Base-by-base conservation (phyloP, 1,140 invertebrate species). In the Armadillidium nasatum region DNA sequence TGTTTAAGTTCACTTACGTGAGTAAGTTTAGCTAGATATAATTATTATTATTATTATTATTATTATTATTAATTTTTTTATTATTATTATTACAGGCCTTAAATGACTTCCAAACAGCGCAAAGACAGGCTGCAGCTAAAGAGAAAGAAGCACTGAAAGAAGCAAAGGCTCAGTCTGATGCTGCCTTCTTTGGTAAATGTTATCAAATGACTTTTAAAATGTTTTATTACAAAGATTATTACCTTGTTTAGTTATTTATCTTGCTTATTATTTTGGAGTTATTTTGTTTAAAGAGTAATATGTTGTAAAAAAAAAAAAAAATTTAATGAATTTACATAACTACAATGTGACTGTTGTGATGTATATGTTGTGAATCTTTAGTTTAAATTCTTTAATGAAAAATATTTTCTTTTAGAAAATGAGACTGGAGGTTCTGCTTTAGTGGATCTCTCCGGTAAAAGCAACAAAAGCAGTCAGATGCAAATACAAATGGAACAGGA, bases 401-500 rank as follows among this genome's bases (percentile, higher is more conserved):
- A 3, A 33, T 33, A 33, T 33, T 33, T 33, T 33, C 33, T 6
- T 33, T 33, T 33, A 33, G 33, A 13, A 60, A 19, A 60, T 60
- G 66, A 75, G 46, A 60, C 46, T 44, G 73, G 73, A 15, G 76
- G 78, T n/a, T 76, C 74, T 44, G 79, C 79, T 13, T 75, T 82
- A 7, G 46, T 82, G 19, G 81, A 82, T 50, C 71, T 80, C 44
- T 80, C 80, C 10, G 69, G 46, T 19, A 68, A 33, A 10, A 73
- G 73, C 23, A 74, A 76, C 60, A 78, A 76, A 67, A 73, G 66
- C n/a, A 67, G 46, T 66, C 84, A 83, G 66, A 80, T 82, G 60
- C 90, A 92, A 83, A 82, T 93, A 69, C 92, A 94, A 81, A 85
- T 94, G 85, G 91, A 95, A 82, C 92, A 94, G 79, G 94, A 97